Evolutionary conservation across 2,888 invertebrate species (phyloP), one percentile per base, ranked within the genome.

Genomic region (Allacma fusca): DNA sequence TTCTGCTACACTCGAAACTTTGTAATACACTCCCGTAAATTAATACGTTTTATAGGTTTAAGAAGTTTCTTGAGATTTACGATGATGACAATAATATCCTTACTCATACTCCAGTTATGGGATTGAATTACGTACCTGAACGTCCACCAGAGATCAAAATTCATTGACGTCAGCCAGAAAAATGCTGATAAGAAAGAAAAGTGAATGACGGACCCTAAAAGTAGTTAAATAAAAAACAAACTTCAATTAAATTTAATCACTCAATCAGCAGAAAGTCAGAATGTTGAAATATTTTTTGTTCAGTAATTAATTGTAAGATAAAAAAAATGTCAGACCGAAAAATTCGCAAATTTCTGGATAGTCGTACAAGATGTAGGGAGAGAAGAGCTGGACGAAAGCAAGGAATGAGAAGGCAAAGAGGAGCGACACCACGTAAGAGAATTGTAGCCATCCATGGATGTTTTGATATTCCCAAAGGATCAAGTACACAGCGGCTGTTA

Each of bases 91-190:
- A n/a, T n/a, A n/a, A n/a, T n/a, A n/a, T n/a, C n/a, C n/a, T n/a
- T n/a, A n/a, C n/a, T n/a, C n/a, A n/a, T n/a, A n/a, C n/a, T n/a
- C n/a, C n/a, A n/a, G n/a, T n/a, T n/a, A n/a, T n/a, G n/a, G n/a
- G 2, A 50, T 50, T 50, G 5, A 50, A 1, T 12, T 23, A 70
- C 16, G 21, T 87, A 93, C 94, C 93, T 90, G 88, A 94, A 94
- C 24, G 95, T 95, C 94, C 95, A 95, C 94, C 95, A 95, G 87
- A 95, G 94, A 88, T 95, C 95, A 89, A 95, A 95, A 88, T 95
- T 95, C 95, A 95, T 95, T 80, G 94, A 94, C 88, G 95, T 95
- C 70, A 95, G 91, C 95, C 95, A 95, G 88, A 95, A 95, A 90
- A 95, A 95, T 80, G 95, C 94, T 43, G 95, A 92, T 87, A 95